Conservation (phyloP, 1,140 invertebrate genomes). For the Drosophila orena region DNA sequence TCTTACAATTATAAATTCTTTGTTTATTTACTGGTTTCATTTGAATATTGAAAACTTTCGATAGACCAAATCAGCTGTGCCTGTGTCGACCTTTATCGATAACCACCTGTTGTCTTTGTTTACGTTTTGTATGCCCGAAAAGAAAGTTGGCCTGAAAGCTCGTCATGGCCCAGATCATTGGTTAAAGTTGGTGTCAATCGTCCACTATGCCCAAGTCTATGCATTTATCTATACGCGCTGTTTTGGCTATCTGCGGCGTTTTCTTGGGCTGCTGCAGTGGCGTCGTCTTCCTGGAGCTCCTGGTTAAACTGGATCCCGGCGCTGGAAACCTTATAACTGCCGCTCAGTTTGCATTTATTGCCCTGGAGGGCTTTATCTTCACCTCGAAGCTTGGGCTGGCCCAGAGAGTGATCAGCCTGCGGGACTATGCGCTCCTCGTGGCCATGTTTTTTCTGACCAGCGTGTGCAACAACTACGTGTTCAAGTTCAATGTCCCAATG, state of each 20-base stretch:
- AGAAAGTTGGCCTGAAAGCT: conserved; percentile 48
- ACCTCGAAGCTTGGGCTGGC: conserved; percentile 93
- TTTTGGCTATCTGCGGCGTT: conserved; percentile 85
- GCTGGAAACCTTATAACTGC: conserved; percentile 97
- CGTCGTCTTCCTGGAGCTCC: conserved; percentile 94
- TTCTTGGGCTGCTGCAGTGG: conserved; percentile 97
- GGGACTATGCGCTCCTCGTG: conserved; percentile 94
- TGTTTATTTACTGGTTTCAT: neutral
- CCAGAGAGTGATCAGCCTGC: conserved; percentile 89
- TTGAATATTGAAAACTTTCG: neutral
- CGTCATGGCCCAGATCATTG: conserved; percentile 8
- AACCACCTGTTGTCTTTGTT: conserved; percentile 58
- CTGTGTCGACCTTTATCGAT: conserved; percentile 12
- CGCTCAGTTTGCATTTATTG: conserved; percentile 95
- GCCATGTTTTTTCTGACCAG: conserved; percentile 96
- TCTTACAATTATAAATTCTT: neutral
- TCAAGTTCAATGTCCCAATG: conserved; percentile 98
- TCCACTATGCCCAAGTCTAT: neutral
- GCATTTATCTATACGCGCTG: conserved; percentile 37
- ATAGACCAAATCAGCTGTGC: conserved; percentile 10
- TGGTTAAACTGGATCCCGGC: conserved; percentile 95
- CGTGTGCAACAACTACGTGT: conserved; percentile 98
- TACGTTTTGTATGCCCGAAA: conserved; percentile 44
- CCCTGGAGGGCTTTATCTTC: conserved; percentile 95
- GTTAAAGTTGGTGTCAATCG: conserved; percentile 13